Evolutionary conservation across 2,113 vertebrate genomes (phyloP), one percentile per base, ranked within the genome.

Genomic region (Gasterosteus aculeatus): DNA sequence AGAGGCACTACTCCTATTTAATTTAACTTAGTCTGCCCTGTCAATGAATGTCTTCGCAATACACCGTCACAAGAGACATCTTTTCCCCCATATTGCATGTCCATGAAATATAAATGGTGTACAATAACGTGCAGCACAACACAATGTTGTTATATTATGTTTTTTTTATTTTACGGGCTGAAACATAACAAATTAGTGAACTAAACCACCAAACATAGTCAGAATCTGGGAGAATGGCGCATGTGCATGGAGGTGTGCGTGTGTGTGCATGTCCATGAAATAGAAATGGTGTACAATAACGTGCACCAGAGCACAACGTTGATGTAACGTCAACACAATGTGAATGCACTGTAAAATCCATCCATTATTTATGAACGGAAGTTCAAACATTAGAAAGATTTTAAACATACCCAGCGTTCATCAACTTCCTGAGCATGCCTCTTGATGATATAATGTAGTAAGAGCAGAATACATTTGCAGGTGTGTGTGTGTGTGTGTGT

Each of bases 381-480:
- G 85, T 75, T 67, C 67, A 83, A 91, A 93, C 91, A 93, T 35
- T 88, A 85, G 88, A 92, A 91, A 68, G 84, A 91, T 92, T 90
- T 92, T 93, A 89, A 80, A 85, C 86, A 86, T 72, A 75, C 75
- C 73, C 44, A 57, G 47, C 83, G 85, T 85, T 82, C 75, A 86
- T 86, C 73, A 58, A 12, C 73, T 78, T 33, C 38, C 7, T 46
- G 57, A 38, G 75, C 77, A 38, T 71, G 75, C 54, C 31, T 70
- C 49, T 47, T 54, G 62, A 56, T 85, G 64, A 75, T 68, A 77
- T 78, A 75, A 83, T 83, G 54, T 53, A 42, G 56, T 29, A 15
- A 63, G 57, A 71, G 75, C 44, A 71, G 49, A 74, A 80, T 82
- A 75, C 35, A 63, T 75, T 84, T 67, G 60, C 58, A 69, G 53